A percentile compares a stretch with the other conserved stretches of the same genome.
Conservation (phyloP, 1,140 invertebrate species). For the Bombus vancouverensis region DNA sequence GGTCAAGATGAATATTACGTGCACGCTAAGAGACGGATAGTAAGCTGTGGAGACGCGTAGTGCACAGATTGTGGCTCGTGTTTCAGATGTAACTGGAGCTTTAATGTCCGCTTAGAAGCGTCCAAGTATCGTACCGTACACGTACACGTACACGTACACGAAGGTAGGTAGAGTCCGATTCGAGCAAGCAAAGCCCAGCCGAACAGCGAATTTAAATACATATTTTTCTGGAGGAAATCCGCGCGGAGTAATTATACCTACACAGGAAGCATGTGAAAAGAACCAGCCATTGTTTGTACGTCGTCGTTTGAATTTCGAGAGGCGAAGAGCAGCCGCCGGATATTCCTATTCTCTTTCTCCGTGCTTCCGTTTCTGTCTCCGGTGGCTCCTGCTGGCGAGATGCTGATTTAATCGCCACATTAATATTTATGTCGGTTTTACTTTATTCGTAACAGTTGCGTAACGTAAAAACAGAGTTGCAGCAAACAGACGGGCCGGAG, state of each 20-base stretch:
- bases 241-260: too few relatives aligned
- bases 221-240: too few relatives aligned
- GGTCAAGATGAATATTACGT: conserved; percentile 59
- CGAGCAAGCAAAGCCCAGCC: not conserved
- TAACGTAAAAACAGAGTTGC: not conserved
- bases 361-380: not conserved
- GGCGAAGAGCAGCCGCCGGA: too few relatives aligned
- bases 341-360: not conserved
- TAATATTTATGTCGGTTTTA: conserved; percentile 30
- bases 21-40: conserved; percentile 47
- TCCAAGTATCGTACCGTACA: not conserved
- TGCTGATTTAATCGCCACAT: conserved; percentile 13
- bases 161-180: not conserved
- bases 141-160: not conserved
- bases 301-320: not conserved
- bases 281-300: not conserved
- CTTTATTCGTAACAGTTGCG: conserved; percentile 1
- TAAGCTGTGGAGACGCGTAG: conserved; percentile 35
- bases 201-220: too few relatives aligned
- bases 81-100: conserved; percentile 54
- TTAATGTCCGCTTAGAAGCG: conserved; percentile 1
- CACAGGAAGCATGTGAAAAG: too few relatives aligned
- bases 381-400: too few relatives aligned
- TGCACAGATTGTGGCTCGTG: conserved; percentile 46
- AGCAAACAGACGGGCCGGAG: not conserved